Evolutionary conservation across 2,797 vertebrate species (phyloP).

Genomic region (Eidolon dupreanum): DNA sequence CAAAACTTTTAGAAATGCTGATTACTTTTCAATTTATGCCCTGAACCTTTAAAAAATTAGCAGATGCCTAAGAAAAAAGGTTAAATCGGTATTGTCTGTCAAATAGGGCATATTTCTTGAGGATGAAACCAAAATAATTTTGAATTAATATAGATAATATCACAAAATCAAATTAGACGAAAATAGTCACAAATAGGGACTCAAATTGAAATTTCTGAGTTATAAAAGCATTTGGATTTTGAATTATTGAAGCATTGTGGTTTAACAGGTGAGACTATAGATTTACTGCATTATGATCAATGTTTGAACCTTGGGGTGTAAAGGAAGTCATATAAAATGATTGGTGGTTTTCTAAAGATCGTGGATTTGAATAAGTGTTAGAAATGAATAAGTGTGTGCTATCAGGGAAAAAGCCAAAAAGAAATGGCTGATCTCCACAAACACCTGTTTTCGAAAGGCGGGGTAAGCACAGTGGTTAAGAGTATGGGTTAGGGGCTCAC

Average conservation of each 20-base stretch:
- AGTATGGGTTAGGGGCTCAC: neutral
- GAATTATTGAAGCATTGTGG: neutral
- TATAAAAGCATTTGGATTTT: neutral
- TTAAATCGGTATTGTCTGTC: neutral
- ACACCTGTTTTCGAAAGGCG: neutral
- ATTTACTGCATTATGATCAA: neutral
- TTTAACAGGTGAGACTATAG: neutral
- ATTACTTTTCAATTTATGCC: neutral
- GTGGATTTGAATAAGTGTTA: slow-evolving; percentile 44
- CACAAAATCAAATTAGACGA: neutral
- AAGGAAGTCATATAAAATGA: slow-evolving; percentile 24
- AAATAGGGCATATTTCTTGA: slow-evolving; percentile 5
- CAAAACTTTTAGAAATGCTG: slow-evolving; percentile 3
- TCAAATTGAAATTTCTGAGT: slow-evolving; percentile 41
- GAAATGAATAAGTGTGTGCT: neutral
- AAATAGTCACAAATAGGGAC: neutral
- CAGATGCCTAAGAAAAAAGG: neutral
- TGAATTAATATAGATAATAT: neutral
- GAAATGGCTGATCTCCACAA: neutral
- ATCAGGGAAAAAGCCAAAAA: neutral
- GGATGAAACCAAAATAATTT: slow-evolving; percentile 54
- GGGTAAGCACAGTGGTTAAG: neutral
- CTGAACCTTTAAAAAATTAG: slow-evolving; percentile 9
- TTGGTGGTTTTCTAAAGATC: neutral
- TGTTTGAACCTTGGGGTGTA: neutral